A percentile compares a stretch with the other conserved stretches of the same genome.
These are phyloP conservation scores for Hoplodrina blanda DNA, from an alignment of 2,888 invertebrate genomes.

Conservation along the genomic window DNA sequence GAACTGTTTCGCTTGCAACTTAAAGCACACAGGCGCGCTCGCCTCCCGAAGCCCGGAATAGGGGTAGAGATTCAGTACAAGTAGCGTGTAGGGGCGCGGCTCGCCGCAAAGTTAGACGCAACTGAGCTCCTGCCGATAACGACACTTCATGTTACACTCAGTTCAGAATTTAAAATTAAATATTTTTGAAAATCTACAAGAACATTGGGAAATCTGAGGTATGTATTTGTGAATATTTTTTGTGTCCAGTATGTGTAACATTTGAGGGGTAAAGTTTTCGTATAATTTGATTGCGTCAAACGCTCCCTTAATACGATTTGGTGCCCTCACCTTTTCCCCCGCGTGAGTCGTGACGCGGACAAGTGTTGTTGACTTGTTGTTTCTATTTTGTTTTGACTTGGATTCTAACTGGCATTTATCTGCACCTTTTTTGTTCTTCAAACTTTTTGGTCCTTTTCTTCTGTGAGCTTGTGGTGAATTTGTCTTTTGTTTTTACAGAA, in stretches of 20 bases:
- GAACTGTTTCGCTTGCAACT: conserved; percentile 66
- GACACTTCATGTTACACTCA: conserved; percentile 80
- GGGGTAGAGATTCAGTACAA: conserved; percentile 91
- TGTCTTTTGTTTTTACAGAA: conserved; percentile 74
- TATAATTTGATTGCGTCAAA: conserved; percentile 83
- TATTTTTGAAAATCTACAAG: conserved; percentile 58
- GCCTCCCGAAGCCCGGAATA: conserved; percentile 88
- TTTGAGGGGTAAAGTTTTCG: conserved; percentile 64
- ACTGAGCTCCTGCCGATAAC: conserved; percentile 87
- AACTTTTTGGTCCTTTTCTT: conserved; percentile 57
- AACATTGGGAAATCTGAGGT: conserved; percentile 69
- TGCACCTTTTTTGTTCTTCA: conserved; percentile 57
- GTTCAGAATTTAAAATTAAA: conserved; percentile 73
- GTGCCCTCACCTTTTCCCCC: conserved; percentile 75
- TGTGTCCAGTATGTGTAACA: conserved; percentile 43
- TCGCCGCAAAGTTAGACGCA: conserved; percentile 91
- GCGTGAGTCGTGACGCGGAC: conserved; percentile 77
- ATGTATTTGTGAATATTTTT: conserved; percentile 67
- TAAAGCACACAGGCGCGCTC: conserved; percentile 64
- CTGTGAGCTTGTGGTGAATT: conserved; percentile 51
- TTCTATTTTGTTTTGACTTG: conserved; percentile 83
- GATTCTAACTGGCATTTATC: conserved; percentile 71
- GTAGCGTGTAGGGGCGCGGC: conserved; percentile 90
- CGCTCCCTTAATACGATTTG: conserved; percentile 80
- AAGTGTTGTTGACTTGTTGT: conserved; percentile 87